phyloP scores from a whole-genome alignment of 2,797 vertebrate genomes.

The Neostethus bicornis region DNA sequence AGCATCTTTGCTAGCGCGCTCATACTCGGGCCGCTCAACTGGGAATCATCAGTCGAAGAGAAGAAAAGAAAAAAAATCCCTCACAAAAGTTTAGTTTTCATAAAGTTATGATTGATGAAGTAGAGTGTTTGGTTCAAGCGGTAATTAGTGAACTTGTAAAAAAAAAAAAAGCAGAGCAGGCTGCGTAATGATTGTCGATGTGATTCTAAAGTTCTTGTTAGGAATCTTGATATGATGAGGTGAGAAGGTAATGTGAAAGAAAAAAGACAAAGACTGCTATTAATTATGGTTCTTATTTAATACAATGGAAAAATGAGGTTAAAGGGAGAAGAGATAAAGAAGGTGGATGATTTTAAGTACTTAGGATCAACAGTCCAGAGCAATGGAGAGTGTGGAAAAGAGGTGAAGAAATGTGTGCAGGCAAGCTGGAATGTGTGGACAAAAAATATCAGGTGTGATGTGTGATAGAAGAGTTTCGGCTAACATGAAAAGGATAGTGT shows the following conservation, averaged over 20 bases:
- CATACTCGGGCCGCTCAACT: slow-evolving; percentile 51
- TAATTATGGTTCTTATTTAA: no score
- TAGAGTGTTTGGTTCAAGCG: slow-evolving; percentile 19
- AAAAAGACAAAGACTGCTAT: no score
- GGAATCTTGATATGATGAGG: slow-evolving; percentile 20
- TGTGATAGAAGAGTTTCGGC: no score
- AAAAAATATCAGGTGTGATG: no score
- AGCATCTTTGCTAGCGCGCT: slow-evolving; percentile 56
- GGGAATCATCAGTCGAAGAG: slow-evolving; percentile 61
- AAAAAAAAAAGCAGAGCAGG: slow-evolving; percentile 57
- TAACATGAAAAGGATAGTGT: no score
- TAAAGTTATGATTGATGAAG: slow-evolving; percentile 56
- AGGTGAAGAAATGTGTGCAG: no score
- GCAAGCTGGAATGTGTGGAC: no score
- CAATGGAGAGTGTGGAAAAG: no score
- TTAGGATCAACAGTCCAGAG: no score
- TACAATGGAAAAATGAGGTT: no score
- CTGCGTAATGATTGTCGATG: slow-evolving; percentile 58
- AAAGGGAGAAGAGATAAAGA: no score
- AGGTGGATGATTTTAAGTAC: no score
- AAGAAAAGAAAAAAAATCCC: slow-evolving; percentile 3
- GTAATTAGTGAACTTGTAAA: slow-evolving; percentile 70
- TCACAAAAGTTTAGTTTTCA: slow-evolving; percentile 68
- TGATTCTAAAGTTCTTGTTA: slow-evolving; percentile 58
- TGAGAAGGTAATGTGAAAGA: neutral